phyloP scores from a whole-genome alignment of 64 coral and sea anemone species.

The Stichodactyla mertensii region DNA sequence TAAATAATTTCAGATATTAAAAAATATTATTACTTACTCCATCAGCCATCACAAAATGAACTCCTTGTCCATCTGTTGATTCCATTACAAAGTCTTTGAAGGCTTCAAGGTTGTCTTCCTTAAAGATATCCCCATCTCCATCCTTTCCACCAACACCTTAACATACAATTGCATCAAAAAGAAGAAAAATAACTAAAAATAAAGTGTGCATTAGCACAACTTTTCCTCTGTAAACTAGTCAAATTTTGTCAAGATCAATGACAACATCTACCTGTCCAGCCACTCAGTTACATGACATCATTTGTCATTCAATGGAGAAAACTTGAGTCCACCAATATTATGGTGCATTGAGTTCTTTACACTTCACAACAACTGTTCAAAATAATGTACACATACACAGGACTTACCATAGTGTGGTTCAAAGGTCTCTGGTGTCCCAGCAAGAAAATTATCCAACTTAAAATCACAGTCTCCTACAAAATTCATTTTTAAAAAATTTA shows the following conservation, averaged over 20 bases:
- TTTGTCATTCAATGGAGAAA: too few relatives aligned
- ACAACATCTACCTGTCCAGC: too few relatives aligned
- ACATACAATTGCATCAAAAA: background rate
- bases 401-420: conserved; percentile 91
- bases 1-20: background rate
- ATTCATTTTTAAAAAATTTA: background rate
- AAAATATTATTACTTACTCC: conserved; percentile 51
- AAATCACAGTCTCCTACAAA: conserved; percentile 89
- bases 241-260: too few relatives aligned
- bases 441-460: conserved; percentile 87
- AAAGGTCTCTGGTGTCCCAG: conserved; percentile 97
- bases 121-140: conserved; percentile 91
- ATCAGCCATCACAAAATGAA: conserved; percentile 98
- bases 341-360: too few relatives aligned
- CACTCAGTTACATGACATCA: too few relatives aligned
- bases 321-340: too few relatives aligned
- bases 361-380: too few relatives aligned
- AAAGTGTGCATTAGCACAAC: too few relatives aligned
- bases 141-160: conserved; percentile 47
- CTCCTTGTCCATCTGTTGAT: conserved; percentile 73
- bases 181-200: too few relatives aligned
- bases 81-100: conserved; percentile 76
- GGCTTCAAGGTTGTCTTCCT: conserved; percentile 67
- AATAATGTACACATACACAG: background rate
- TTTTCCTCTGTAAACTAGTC: too few relatives aligned